phyloP scores from a whole-genome alignment of 2,888 invertebrate species.

The Brenthis daphne region DNA sequence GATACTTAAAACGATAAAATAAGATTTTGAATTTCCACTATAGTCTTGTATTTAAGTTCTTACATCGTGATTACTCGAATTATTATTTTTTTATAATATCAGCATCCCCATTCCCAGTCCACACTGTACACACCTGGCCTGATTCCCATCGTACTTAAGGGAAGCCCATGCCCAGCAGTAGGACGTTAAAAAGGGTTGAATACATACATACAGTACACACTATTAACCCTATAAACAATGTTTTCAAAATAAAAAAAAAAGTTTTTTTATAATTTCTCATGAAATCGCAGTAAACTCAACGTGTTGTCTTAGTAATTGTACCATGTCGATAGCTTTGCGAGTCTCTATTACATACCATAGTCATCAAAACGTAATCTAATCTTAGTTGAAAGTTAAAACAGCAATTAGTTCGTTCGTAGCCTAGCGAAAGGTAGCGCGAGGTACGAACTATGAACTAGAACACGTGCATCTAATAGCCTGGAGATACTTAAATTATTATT shows the following conservation, averaged over 20 bases:
- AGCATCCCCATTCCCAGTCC: too few species aligned
- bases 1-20: too few species aligned
- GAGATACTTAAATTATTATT: background rate
- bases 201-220: too few species aligned
- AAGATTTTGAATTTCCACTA: too few species aligned
- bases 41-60: too few species aligned
- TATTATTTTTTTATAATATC: too few species aligned
- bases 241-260: background rate
- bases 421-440: constrained; percentile 39
- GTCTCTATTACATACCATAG: constrained; percentile 15
- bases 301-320: background rate
- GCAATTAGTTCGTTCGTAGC: constrained; percentile 35
- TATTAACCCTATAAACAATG: background rate
- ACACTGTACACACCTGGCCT: too few species aligned
- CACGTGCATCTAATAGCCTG: constrained; percentile 11
- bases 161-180: too few species aligned
- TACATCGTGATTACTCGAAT: too few species aligned
- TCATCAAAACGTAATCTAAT: constrained; percentile 35
- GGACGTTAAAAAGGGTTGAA: too few species aligned
- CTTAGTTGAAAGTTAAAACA: constrained; percentile 34
- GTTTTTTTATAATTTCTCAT: background rate
- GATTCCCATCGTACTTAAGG: too few species aligned
- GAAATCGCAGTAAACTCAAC: background rate
- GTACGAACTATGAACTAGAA: constrained; percentile 38
- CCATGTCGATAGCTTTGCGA: background rate